Evolutionary conservation across 2,113 vertebrate species (phyloP).

Genomic region (Morone chrysops): DNA sequence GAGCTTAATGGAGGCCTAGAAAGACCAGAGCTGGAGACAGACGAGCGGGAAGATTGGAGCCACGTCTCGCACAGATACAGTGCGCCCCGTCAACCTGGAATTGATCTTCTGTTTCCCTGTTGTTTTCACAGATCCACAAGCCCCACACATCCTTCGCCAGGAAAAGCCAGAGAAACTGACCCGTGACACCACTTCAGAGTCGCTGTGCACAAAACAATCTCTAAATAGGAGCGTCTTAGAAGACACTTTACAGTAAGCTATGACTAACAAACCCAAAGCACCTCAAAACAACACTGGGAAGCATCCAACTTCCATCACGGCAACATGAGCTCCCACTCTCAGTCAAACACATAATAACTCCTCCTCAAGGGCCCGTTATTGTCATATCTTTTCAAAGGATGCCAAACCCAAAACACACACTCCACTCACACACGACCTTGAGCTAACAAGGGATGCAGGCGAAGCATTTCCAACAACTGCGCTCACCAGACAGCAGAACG

Average conservation of each 20-base stretch:
- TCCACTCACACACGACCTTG: conserved; percentile 74
- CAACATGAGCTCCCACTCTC: conserved; percentile 58
- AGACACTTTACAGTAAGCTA: conserved; percentile 55
- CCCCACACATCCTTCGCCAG: conserved; percentile 57
- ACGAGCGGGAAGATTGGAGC: conserved; percentile 66
- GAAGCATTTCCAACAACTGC: conserved; percentile 46
- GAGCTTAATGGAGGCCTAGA: conserved; percentile 69
- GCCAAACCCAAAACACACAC: conserved; percentile 76
- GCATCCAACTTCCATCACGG: conserved; percentile 56
- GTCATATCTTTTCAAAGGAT: conserved; percentile 75
- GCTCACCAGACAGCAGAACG: conserved; percentile 45
- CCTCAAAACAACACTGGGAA: conserved; percentile 69
- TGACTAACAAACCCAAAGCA: conserved; percentile 65
- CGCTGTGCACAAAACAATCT: conserved; percentile 37
- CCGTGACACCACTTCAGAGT: conserved; percentile 64
- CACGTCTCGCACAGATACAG: conserved; percentile 48
- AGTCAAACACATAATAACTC: conserved; percentile 75
- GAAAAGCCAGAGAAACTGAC: conserved; percentile 55
- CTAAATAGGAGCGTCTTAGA: conserved; percentile 64
- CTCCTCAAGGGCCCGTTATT: conserved; percentile 68
- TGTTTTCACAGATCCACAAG: conserved; percentile 64
- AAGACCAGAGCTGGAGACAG: conserved; percentile 64
- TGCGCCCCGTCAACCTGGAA: conserved; percentile 60
- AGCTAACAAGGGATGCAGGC: conserved; percentile 70
- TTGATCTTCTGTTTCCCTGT: conserved; percentile 62